phyloP scores from a whole-genome alignment of 1,140 invertebrate species.

The Drosophila punjabiensis region DNA sequence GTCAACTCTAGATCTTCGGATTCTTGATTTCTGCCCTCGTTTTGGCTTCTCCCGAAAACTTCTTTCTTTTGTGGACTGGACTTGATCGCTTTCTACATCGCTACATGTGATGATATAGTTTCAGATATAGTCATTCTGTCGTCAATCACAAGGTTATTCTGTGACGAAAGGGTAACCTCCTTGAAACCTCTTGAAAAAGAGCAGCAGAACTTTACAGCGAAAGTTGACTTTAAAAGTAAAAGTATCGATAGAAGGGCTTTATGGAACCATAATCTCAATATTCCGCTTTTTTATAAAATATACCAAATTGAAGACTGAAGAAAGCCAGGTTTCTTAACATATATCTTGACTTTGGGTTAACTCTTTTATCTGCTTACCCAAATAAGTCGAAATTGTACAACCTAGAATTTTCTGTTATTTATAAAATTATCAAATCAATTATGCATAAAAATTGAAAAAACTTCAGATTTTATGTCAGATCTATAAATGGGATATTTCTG shows the following conservation, averaged over 20 bases:
- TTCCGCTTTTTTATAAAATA: no score
- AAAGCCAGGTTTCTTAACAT: background rate
- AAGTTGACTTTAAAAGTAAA: no score
- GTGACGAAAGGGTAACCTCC: background rate
- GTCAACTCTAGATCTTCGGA: background rate
- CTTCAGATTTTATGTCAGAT: background rate
- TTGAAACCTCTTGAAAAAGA: background rate
- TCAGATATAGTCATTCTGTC: background rate
- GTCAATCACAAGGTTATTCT: background rate
- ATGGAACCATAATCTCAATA: background rate
- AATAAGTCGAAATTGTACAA: no score
- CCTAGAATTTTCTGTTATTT: no score
- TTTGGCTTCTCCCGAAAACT: background rate
- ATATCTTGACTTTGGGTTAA: no score
- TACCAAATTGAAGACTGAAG: background rate
- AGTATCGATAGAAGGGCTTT: background rate
- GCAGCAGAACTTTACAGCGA: background rate
- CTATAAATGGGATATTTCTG: no score
- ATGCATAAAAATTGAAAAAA: background rate
- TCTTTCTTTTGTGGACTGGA: background rate
- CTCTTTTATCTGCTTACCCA: no score
- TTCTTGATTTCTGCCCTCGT: background rate
- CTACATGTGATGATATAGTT: background rate
- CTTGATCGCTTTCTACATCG: background rate
- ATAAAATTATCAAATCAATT: no score